Evolutionary conservation across 2,888 invertebrate genomes (phyloP).

Genomic region (Phania funesta): DNA sequence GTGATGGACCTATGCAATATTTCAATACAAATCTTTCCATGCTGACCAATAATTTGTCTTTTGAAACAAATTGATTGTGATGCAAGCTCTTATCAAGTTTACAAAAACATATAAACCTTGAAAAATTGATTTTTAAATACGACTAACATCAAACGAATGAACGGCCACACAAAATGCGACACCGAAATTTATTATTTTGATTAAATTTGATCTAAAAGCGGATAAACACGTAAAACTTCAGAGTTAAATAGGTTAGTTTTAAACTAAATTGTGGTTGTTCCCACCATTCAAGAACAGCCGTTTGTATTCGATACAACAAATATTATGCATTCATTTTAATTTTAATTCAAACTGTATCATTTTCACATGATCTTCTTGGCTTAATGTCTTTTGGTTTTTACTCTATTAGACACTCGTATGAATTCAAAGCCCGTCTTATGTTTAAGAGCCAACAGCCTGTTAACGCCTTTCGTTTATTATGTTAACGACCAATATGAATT

Average conservation of each 20-base stretch:
- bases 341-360: constrained; percentile 42
- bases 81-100: no score
- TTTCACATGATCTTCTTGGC: constrained; percentile 41
- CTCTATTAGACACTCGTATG: not conserved
- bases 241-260: constrained; percentile 43
- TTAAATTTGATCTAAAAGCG: constrained; percentile 33
- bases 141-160: no score
- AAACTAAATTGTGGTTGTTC: constrained; percentile 36
- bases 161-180: constrained; percentile 20
- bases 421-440: constrained; percentile 41
- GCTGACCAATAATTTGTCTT: no score
- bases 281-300: not conserved
- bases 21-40: no score
- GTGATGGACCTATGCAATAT: no score
- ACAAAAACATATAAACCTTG: no score
- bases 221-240: constrained; percentile 40
- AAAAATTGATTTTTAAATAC: no score
- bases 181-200: constrained; percentile 8
- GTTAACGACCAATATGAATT: not conserved
- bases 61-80: no score
- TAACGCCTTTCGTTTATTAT: constrained; percentile 41
- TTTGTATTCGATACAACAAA: constrained; percentile 8
- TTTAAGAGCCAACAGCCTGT: constrained; percentile 46
- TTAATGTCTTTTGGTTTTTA: constrained; percentile 19
- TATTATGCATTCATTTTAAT: constrained; percentile 12